Base-by-base conservation (phyloP, 2,888 invertebrate genomes). In the Melieria crassipennis region DNA sequence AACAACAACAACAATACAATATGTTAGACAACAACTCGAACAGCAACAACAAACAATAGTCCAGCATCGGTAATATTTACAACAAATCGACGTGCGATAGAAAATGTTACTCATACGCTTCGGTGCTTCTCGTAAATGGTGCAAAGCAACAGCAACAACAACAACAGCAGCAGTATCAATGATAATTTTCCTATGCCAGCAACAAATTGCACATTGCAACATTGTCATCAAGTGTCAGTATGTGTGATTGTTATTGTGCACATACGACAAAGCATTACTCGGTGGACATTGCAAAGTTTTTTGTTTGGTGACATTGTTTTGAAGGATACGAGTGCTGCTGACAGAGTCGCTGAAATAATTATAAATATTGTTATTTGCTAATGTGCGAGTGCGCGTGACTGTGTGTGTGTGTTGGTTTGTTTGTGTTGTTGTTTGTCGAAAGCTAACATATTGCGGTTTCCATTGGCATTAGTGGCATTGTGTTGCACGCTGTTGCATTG, bases 291-390 rank as follows among this genome's bases (percentile, higher is more conserved):
- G 30, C 30, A 30, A 30, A 30, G 30, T 30, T 30, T 30, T 30
- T 30, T 30, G 30, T 30, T 30, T 30, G 30, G 30, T 30, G 30
- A 30, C 30, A 30, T 30, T 30, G 30, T 30, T n/a, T n/a, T 67
- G 67, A 55, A 56, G 65, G 65, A 56, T 11, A 16, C 7, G n/a
- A 13, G 60, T 60, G 65, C 46, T 50, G 47, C 48, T 65, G 43
- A 55, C 43, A 55, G 30, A 30, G 30, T 61, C 52, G 67, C 60
- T 67, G 67, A 67, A 67, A 67, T 67, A 67, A 61, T 67, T 67
- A 67, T 67, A 60, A 67, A 60, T 67, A 67, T 67, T 67, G 67
- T 67, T 67, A 67, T 67, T 60, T 57, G 50, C 46, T 67, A 30
- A 50, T 30, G 16, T 43, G 43, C 11, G 45, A 11, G 52, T 13